Evolutionary conservation across 2,113 vertebrate genomes (phyloP), one percentile per base, ranked within the genome.

Genomic region (Bambusicola thoracicus): DNA sequence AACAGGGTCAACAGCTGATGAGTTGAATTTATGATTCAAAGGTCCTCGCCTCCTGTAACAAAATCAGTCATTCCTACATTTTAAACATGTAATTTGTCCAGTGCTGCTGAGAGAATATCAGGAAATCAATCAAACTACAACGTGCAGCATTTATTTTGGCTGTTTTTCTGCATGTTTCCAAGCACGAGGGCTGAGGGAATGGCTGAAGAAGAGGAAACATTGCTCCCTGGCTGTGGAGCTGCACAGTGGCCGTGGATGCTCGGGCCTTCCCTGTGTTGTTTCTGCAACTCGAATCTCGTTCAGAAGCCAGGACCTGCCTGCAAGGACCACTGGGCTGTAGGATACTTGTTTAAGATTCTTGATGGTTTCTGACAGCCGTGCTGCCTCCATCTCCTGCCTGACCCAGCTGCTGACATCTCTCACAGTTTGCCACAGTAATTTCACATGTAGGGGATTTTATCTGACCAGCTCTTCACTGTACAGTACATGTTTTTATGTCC

Each of bases 81-180:
- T 70, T 30, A 87, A 87, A 85, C 22, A 77, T 2, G 2, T 10
- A 27, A 66, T 44, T 82, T 90, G 6, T 41, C 59, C 46, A 30
- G 5, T 67, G 44, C 14, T 62, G 17, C 73, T 74, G 55, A 87
- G 38, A 80, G 41, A 83, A 73, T 41, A 93, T 3, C 29, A 85
- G 38, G 38, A 89, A 69, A 85, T 51, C 24, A 79, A 76, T 56
- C 48, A 51, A 79, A 17, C 48, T 85, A 53, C 56, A 70, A 63
- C 0, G 0, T 21, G 16, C 24, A 67, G 25, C 49, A 61, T 40
- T 87, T 67, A n/a, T 25, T 77, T 41, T 8, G 13, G 17, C 5
- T 48, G 53, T 83, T 44, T 59, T 78, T 80, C 13, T 2, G 0
- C 55, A 9, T 63, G 8, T 46, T 84, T 69, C 55, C 40, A 15